These are phyloP conservation scores for Salvelinus sp. DNA, from an alignment of 2,113 vertebrate species.

Conservation along the genomic window DNA sequence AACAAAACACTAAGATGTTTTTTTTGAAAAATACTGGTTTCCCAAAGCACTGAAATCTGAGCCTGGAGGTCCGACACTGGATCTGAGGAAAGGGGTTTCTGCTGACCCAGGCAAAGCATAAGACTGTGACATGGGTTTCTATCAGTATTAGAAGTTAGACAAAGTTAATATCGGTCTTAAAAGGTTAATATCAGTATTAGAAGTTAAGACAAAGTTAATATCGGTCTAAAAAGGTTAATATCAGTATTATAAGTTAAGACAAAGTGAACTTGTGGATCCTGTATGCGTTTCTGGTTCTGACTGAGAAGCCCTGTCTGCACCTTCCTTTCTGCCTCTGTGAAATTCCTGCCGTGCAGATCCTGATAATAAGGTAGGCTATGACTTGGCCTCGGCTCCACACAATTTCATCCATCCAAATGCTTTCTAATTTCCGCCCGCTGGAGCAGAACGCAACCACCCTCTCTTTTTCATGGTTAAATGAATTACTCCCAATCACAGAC, in stretches of 20 bases:
- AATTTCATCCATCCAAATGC: slow-evolving; percentile 39
- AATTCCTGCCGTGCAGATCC: slow-evolving; percentile 6
- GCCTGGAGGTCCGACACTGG: no score
- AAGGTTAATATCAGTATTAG: no score
- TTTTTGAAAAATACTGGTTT: no score
- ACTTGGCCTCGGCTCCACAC: slow-evolving; percentile 28
- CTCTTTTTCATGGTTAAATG: slow-evolving; percentile 49
- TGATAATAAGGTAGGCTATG: slow-evolving; percentile 40
- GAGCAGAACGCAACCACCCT: slow-evolving; percentile 45
- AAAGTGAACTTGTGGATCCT: not conserved
- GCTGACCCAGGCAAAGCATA: not conserved
- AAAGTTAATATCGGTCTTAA: not conserved
- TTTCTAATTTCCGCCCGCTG: slow-evolving; percentile 51
- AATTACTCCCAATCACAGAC: slow-evolving; percentile 39
- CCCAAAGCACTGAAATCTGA: no score
- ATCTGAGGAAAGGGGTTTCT: not conserved
- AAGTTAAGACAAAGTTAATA: not conserved
- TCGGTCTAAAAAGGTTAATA: no score
- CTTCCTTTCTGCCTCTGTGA: slow-evolving; percentile 2
- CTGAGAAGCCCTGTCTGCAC: not conserved
- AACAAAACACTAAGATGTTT: not conserved
- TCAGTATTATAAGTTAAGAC: no score
- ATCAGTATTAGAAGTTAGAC: not conserved
- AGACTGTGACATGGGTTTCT: not conserved
- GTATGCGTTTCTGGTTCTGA: not conserved